Percentiles rank a stretch among this genome's conserved stretches.
phyloP scores from a whole-genome alignment of 2,113 vertebrate genomes.

The Eudyptes chrysolophus region DNA sequence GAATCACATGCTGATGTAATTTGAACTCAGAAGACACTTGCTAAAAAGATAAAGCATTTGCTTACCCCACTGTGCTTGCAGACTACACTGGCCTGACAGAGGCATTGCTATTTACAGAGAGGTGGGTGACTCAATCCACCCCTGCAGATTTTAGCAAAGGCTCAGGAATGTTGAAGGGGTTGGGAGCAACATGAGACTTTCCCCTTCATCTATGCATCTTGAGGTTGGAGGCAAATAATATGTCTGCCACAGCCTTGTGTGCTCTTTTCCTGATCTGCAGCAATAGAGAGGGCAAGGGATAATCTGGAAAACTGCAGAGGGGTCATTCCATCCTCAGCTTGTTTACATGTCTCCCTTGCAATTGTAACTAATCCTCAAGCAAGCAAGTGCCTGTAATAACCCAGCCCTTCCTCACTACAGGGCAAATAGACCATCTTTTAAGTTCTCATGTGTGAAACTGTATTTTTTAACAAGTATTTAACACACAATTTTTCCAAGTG shows the following conservation, averaged over 20 bases:
- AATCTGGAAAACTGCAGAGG: background rate
- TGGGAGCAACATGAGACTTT: background rate
- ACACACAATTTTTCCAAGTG: background rate
- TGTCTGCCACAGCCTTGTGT: background rate
- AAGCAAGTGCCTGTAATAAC: background rate
- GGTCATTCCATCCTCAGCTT: background rate
- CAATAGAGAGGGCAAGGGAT: background rate
- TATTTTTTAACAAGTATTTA: constrained; percentile 1
- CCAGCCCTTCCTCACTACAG: background rate
- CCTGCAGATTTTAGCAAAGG: background rate
- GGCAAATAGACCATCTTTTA: background rate
- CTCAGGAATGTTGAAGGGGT: background rate
- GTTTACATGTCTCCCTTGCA: background rate
- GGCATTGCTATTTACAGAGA: background rate
- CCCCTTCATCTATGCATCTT: background rate
- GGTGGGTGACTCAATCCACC: background rate
- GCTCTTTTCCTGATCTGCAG: background rate
- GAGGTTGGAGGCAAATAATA: background rate
- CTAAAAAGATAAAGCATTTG: background rate
- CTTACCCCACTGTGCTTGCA: background rate
- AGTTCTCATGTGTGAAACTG: background rate
- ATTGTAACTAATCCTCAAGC: background rate
- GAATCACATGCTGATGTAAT: background rate
- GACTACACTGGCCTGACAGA: background rate
- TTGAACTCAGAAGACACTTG: background rate